Base-by-base conservation (phyloP, 92 coral and sea anemone species). In the Actinostola sp. region DNA sequence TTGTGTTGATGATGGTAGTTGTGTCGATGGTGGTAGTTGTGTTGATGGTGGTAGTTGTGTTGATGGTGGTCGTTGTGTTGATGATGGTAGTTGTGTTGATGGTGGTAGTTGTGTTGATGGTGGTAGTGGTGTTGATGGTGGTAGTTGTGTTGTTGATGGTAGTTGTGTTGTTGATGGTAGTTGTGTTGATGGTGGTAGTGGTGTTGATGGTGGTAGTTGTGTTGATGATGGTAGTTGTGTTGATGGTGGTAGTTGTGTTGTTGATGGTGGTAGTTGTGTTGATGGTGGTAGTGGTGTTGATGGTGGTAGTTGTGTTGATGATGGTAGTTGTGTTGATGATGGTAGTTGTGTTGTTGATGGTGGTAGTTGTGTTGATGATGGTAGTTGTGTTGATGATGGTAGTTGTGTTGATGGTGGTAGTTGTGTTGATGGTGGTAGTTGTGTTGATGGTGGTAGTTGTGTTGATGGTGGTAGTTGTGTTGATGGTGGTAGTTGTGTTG, bases 311-410 rank as follows among this genome's bases (percentile, higher is more conserved):
- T 71, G n/a, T 21, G 51, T 25, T n/a, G 2, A 23, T 39, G 63
- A 26, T 19, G 25, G n/a, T 8, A 23, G 78, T 39, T 13, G 8
- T 27, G 46, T 56, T 27, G 70, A 17, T 27, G 73, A 1, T 26
- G 49, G 15, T 25, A 69, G 24, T 53, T 71, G 2, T n/a, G n/a
- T n/a, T 10, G 76, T 55, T 38, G 34, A 43, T 20, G 66, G 15
- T 19, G 48, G n/a, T 25, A 13, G 29, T 8, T 66, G 33, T 27
- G 62, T 68, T 29, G 75, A 45, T 38, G 43, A 32, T 44, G 21
- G 72, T 66, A 14, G 55, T 32, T 26, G 80, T 27, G 24, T 51
- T 13, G 69, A 27, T 28, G 58, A 20, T 28, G 75, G 56, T 25
- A 27, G 33, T 20, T 27, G 3, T 23, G 33, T 36, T 46, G 44